Percentiles rank a stretch among this genome's conserved stretches.
These are phyloP conservation scores for Clarias fuscus DNA, from an alignment of 2,797 vertebrate genomes.

Conservation along the genomic window DNA sequence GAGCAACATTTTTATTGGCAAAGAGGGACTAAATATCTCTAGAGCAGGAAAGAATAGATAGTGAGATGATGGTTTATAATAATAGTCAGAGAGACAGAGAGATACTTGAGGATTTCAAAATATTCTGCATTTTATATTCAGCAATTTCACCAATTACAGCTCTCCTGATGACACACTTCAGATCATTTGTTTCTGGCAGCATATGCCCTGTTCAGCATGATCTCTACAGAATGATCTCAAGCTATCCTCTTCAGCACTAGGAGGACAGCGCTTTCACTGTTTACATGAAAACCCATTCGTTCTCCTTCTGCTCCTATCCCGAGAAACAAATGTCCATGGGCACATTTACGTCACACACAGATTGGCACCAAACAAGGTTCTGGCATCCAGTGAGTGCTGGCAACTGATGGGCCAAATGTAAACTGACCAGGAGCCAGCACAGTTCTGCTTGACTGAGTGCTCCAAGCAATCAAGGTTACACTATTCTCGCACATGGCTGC, in stretches of 20 bases:
- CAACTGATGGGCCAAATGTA: constrained; percentile 55
- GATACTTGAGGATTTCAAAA: constrained; percentile 11
- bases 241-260: constrained; percentile 4
- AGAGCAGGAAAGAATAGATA: not conserved
- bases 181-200: constrained; percentile 25
- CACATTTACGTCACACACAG: constrained; percentile 52
- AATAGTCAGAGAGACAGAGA: not conserved
- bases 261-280: constrained; percentile 20
- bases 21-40: constrained; percentile 4
- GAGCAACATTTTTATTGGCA: not conserved
- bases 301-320: constrained; percentile 34
- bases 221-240: constrained; percentile 4
- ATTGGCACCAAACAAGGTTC: constrained; percentile 43
- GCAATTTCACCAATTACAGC: constrained; percentile 13
- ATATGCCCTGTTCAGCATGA: constrained; percentile 27
- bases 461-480: constrained; percentile 45
- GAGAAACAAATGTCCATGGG: constrained; percentile 45
- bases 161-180: constrained; percentile 27
- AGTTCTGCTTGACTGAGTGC: constrained; percentile 50
- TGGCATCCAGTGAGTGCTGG: constrained; percentile 49
- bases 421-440: constrained; percentile 50
- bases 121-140: constrained; percentile 25
- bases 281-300: constrained; percentile 37
- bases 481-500: constrained; percentile 46
- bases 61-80: not conserved